phyloP scores from a whole-genome alignment of 2,888 invertebrate species.

The Steinernema hermaphroditum region DNA sequence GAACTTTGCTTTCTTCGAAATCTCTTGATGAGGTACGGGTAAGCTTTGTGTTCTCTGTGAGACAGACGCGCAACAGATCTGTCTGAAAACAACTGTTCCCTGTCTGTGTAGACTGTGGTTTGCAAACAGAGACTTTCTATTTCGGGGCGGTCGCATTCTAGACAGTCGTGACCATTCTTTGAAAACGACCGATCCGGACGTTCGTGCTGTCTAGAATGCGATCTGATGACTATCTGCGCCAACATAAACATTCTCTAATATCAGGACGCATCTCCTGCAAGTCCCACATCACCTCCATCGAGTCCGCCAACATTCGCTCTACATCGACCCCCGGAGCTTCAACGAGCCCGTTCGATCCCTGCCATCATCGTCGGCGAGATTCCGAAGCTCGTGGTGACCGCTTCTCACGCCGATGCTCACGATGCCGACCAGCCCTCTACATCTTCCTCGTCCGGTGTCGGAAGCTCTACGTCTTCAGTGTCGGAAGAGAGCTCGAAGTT shows the following conservation, averaged over 20 bases:
- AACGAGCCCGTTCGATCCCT: conserved; percentile 56
- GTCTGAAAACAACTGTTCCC: no score
- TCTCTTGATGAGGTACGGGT: conserved; percentile 50
- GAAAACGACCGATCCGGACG: no score
- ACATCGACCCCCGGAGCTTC: conserved; percentile 41
- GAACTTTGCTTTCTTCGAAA: conserved; percentile 45
- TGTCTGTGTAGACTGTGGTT: no score
- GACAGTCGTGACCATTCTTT: no score
- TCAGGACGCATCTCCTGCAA: neutral
- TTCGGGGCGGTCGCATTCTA: no score
- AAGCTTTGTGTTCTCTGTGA: neutral
- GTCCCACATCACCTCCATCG: conserved; percentile 6
- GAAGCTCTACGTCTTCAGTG: conserved; percentile 17
- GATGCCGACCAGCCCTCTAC: conserved; percentile 23
- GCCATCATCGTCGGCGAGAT: conserved; percentile 59
- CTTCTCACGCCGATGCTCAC: conserved; percentile 32
- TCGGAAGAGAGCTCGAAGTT: neutral
- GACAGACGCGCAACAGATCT: no score
- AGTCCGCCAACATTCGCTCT: conserved; percentile 30
- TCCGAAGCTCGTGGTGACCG: conserved; percentile 52
- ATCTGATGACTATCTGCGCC: no score
- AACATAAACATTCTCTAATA: no score
- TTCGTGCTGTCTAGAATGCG: no score
- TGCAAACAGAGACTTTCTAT: no score
- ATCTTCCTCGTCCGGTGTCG: conserved; percentile 19